Conservation (phyloP, 2,797 vertebrate genomes). For the Echiichthys vipera region DNA sequence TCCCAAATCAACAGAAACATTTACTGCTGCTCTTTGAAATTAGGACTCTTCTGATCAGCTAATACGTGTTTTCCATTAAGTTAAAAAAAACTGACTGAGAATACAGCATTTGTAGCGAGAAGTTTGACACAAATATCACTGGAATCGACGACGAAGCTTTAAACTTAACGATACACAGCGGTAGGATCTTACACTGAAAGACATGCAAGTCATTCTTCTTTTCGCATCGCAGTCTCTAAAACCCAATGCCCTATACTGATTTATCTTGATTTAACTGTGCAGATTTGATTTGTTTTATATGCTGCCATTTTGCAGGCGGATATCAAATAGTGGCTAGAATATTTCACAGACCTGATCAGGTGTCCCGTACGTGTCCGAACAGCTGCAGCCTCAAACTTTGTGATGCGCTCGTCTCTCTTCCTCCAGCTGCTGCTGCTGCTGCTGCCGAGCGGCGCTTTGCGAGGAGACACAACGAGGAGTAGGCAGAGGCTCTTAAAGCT, state of each 20-base stretch:
- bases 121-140: conserved; percentile 33
- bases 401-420: conserved; percentile 39
- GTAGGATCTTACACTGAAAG: not conserved
- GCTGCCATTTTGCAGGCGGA: not conserved
- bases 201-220: conserved; percentile 19
- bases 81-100: conserved; percentile 33
- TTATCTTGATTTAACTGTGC: not conserved
- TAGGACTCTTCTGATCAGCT: conserved; percentile 26
- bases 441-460: conserved; percentile 46
- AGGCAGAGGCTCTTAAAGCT: conserved; percentile 62
- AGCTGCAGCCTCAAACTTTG: conserved; percentile 74
- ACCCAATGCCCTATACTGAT: not conserved
- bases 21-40: conserved; percentile 35
- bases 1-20: conserved; percentile 21
- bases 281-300: not conserved
- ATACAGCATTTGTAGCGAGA: conserved; percentile 5
- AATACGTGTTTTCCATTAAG: conserved; percentile 20
- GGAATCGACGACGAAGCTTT: not conserved
- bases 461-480: conserved; percentile 42
- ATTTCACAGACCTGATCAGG: conserved; percentile 64
- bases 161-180: not conserved
- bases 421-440: conserved; percentile 18
- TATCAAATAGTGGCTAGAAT: not conserved
- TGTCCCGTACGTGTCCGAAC: conserved; percentile 13
- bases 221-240: not conserved